Percentiles rank a stretch among this genome's conserved stretches.
phyloP scores from a whole-genome alignment of 1,140 invertebrate species.

The Leptoteleia sp. region DNA sequence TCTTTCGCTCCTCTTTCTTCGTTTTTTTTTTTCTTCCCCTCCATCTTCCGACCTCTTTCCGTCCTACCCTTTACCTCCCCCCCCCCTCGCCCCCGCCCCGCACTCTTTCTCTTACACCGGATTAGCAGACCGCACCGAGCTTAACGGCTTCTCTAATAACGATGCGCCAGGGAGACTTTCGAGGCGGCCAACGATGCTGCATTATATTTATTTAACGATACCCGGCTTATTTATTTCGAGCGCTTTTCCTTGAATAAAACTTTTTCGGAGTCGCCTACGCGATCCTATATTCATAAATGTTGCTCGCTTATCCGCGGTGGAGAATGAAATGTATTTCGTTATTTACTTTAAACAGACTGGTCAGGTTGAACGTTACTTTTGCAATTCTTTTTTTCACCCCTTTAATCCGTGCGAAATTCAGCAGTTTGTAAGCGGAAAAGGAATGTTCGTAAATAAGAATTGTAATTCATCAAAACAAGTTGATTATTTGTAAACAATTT shows the following conservation, averaged over 20 bases:
- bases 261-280: slow-evolving; percentile 48
- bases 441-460: too few relatives aligned
- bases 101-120: slow-evolving; percentile 63
- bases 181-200: slow-evolving; percentile 48
- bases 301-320: background rate
- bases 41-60: slow-evolving; percentile 63
- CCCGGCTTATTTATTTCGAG: slow-evolving; percentile 63
- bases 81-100: slow-evolving; percentile 11
- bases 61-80: slow-evolving; percentile 48
- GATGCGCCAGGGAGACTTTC: slow-evolving; percentile 66
- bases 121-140: slow-evolving; percentile 72
- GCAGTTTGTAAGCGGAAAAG: too few relatives aligned
- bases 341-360: slow-evolving; percentile 15
- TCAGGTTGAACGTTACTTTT: too few relatives aligned
- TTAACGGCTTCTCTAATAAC: slow-evolving; percentile 68
- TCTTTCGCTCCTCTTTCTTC: slow-evolving; percentile 68
- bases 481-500: too few relatives aligned
- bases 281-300: slow-evolving; percentile 55
- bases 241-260: slow-evolving; percentile 60
- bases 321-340: slow-evolving; percentile 5
- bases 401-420: too few relatives aligned
- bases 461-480: too few relatives aligned
- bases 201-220: slow-evolving; percentile 68
- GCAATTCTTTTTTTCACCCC: too few relatives aligned
- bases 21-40: too few relatives aligned